Percentiles rank a stretch among this genome's conserved stretches.
Conservation (phyloP, 2,797 vertebrate species). For the Brachymystax lenok region DNA sequence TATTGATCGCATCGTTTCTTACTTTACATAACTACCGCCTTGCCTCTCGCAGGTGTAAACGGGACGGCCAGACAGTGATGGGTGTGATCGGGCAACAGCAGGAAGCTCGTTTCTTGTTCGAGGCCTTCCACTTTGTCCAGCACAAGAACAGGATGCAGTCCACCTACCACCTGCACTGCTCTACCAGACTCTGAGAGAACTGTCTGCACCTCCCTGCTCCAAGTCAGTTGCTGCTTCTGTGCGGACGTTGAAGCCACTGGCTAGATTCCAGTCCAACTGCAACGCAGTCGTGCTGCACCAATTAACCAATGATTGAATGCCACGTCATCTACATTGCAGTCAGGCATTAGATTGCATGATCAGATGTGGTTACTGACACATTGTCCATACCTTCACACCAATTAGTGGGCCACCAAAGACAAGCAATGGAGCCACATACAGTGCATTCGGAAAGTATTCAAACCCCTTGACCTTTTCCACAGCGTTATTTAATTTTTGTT, state of each 20-base stretch:
- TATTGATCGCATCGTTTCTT: not conserved
- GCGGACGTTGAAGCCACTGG: not conserved
- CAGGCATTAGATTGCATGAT: no score
- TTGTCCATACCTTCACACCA: no score
- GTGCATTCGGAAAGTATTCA: no score
- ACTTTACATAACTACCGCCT: not conserved
- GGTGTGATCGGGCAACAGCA: conserved; percentile 63
- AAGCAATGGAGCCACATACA: no score
- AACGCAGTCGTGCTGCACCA: no score
- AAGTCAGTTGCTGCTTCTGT: conserved; percentile 49
- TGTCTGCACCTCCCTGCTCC: conserved; percentile 52
- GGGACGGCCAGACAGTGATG: conserved; percentile 65
- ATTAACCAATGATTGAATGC: no score
- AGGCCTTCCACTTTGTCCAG: conserved; percentile 71
- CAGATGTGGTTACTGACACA: no score
- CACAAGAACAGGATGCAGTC: conserved; percentile 42
- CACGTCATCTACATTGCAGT: no score
- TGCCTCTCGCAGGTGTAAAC: conserved; percentile 58
- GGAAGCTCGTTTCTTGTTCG: conserved; percentile 72
- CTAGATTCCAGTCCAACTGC: not conserved
- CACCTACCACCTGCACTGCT: conserved; percentile 73
- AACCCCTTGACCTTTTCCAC: no score
- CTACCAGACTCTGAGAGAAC: conserved; percentile 63
- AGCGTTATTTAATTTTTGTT: no score
- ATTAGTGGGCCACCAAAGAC: no score